A percentile compares a stretch with the other conserved stretches of the same genome.
These are phyloP conservation scores for Tamias sibiricus DNA, from an alignment of 2,113 vertebrate species.

Conservation along the genomic window DNA sequence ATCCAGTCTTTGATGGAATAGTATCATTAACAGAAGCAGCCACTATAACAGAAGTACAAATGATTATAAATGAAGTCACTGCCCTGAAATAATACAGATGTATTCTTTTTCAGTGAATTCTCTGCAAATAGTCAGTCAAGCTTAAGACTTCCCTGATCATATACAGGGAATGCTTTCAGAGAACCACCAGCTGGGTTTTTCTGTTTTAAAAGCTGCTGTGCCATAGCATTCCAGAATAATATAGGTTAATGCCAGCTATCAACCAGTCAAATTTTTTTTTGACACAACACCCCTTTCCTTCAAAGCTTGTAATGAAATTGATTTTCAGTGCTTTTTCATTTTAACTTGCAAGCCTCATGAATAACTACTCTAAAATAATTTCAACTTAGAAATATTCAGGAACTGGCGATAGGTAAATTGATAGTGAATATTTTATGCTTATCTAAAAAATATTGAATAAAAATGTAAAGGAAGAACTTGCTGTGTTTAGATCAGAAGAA, in stretches of 20 bases:
- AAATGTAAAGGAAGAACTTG: slow-evolving; percentile 70
- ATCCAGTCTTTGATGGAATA: slow-evolving; percentile 57
- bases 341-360: slow-evolving; percentile 71
- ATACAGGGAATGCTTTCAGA: slow-evolving; percentile 69
- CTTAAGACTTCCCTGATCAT: slow-evolving; percentile 75
- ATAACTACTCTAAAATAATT: slow-evolving; percentile 79
- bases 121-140: slow-evolving; percentile 79
- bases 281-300: slow-evolving; percentile 68
- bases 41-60: slow-evolving; percentile 70
- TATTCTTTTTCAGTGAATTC: slow-evolving; percentile 79
- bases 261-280: slow-evolving; percentile 57
- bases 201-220: slow-evolving; percentile 74
- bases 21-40: slow-evolving; percentile 73
- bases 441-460: slow-evolving; percentile 65
- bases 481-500: slow-evolving; percentile 57
- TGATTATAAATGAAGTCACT: slow-evolving; percentile 78
- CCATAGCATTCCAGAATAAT: slow-evolving; percentile 73
- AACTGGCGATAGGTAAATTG: slow-evolving; percentile 73
- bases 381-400: slow-evolving; percentile 67
- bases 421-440: slow-evolving; percentile 66
- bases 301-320: slow-evolving; percentile 78
- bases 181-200: slow-evolving; percentile 74
- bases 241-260: slow-evolving; percentile 82
- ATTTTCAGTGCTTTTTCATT: slow-evolving; percentile 76
- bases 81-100: slow-evolving; percentile 81